These are phyloP conservation scores for Sternotherus odoratus DNA, from an alignment of 2,797 vertebrate species.

Conservation along the genomic window DNA sequence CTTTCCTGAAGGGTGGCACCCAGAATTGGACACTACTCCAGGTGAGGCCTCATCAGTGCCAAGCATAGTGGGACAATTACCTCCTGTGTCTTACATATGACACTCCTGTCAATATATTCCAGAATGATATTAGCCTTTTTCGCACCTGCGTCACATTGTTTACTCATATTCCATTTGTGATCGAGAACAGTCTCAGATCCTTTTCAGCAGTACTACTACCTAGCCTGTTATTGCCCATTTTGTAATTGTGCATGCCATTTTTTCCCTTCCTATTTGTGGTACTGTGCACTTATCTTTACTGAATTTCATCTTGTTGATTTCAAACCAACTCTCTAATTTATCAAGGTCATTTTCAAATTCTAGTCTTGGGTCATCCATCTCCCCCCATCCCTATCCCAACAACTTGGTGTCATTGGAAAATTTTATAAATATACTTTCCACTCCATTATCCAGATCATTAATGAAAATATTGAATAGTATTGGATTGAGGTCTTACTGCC, in stretches of 20 bases:
- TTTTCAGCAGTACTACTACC: neutral
- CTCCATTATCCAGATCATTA: too few relatives aligned
- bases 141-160: neutral
- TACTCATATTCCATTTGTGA: neutral
- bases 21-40: neutral
- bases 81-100: neutral
- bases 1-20: neutral
- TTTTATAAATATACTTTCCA: too few relatives aligned
- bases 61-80: neutral
- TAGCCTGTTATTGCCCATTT: neutral
- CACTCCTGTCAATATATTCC: neutral
- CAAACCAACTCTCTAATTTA: too few relatives aligned
- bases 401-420: too few relatives aligned
- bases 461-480: too few relatives aligned
- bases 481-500: too few relatives aligned
- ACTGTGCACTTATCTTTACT: too few relatives aligned
- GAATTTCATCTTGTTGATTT: too few relatives aligned
- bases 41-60: neutral
- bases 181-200: neutral
- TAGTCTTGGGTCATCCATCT: too few relatives aligned
- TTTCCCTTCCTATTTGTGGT: too few relatives aligned
- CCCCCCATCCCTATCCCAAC: too few relatives aligned
- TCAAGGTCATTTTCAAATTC: too few relatives aligned
- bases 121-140: neutral
- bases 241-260: neutral